A percentile compares a stretch with the other conserved stretches of the same genome.
These are phyloP conservation scores for Dreissena polymorpha DNA, from an alignment of 1,140 invertebrate genomes.

Conservation along the genomic window DNA sequence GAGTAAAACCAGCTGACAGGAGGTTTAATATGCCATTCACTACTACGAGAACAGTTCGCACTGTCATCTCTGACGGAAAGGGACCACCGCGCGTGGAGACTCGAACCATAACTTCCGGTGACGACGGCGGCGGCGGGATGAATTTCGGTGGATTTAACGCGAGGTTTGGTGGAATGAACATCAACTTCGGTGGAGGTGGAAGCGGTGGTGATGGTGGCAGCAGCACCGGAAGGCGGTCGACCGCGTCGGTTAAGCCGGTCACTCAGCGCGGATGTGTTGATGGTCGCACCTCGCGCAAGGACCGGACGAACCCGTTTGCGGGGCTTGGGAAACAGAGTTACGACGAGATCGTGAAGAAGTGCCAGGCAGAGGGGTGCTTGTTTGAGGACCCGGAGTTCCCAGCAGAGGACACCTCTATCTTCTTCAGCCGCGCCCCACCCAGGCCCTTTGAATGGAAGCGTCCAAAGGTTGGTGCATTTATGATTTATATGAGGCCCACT, in stretches of 20 bases:
- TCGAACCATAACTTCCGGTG: slow-evolving; percentile 68
- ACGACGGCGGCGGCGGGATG: slow-evolving; percentile 53
- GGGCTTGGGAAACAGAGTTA: slow-evolving; percentile 70
- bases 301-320: slow-evolving; percentile 70
- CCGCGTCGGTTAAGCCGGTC: slow-evolving; percentile 19
- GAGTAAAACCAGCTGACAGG: not conserved
- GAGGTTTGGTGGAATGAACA: slow-evolving; percentile 61
- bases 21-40: slow-evolving; percentile 38
- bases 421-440: slow-evolving; percentile 70
- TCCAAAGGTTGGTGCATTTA: slow-evolving; percentile 71
- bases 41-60: slow-evolving; percentile 65
- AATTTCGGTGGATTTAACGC: slow-evolving; percentile 50
- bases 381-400: slow-evolving; percentile 78
- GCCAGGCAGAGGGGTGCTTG: slow-evolving; percentile 68
- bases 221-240: slow-evolving; percentile 34
- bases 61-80: slow-evolving; percentile 67
- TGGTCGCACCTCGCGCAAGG: slow-evolving; percentile 63
- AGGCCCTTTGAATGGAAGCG: slow-evolving; percentile 76
- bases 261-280: slow-evolving; percentile 57
- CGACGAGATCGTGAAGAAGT: slow-evolving; percentile 71
- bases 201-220: slow-evolving; percentile 54
- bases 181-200: slow-evolving; percentile 57
- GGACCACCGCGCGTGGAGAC: slow-evolving; percentile 66
- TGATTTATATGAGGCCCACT: no score
- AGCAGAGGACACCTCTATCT: slow-evolving; percentile 72